Conservation (phyloP, 2,113 vertebrate genomes). For the Aythya baeri region DNA sequence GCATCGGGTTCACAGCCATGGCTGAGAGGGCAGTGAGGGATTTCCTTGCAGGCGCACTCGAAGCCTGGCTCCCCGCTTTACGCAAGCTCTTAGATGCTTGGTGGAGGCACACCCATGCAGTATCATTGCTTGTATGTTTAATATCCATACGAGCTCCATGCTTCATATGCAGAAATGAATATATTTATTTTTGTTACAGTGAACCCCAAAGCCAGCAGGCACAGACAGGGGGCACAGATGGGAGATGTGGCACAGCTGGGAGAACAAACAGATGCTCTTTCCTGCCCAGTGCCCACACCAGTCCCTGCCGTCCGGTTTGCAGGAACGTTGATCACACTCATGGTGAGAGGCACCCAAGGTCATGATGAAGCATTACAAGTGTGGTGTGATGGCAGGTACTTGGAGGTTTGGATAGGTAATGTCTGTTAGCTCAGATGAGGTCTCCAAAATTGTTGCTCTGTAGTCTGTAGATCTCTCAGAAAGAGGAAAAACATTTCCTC, state of each 20-base stretch:
- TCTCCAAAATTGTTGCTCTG: not conserved
- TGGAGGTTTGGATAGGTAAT: not conserved
- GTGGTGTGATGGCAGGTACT: not conserved
- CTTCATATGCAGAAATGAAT: not conserved
- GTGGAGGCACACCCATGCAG: not conserved
- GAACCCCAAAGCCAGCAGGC: not conserved
- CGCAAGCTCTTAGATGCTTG: not conserved
- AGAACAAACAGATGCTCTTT: not conserved
- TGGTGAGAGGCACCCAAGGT: not conserved
- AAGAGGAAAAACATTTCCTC: not conserved
- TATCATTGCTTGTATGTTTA: not conserved
- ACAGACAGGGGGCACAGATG: not conserved
- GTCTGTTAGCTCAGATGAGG: not conserved
- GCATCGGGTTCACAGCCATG: fast-evolving
- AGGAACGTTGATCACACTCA: fast-evolving
- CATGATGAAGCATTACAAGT: not conserved
- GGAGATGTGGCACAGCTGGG: not conserved
- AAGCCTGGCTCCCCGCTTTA: not conserved
- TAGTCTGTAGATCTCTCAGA: not conserved
- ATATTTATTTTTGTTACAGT: not conserved
- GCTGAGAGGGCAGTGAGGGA: not conserved
- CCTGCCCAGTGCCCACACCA: not conserved
- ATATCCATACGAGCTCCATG: fast-evolving
- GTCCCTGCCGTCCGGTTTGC: not conserved
- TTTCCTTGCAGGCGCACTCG: not conserved